A percentile compares a stretch with the other conserved stretches of the same genome.
phyloP scores from a whole-genome alignment of 2,113 vertebrate genomes.

The Mohoua ochrocephala region DNA sequence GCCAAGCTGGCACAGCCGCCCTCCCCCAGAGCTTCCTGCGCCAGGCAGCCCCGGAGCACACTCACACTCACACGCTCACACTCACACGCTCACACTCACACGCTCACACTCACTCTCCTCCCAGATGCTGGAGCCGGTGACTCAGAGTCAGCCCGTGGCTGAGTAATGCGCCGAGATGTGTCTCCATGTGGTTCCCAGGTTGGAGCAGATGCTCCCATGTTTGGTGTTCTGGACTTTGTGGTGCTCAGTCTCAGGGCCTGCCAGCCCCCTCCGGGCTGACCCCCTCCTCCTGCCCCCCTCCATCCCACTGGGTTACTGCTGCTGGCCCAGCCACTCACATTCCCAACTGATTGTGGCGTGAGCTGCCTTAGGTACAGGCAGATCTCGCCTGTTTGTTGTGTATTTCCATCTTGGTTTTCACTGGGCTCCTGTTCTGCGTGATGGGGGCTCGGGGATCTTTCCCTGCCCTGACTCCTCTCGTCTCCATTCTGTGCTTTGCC shows the following conservation, averaged over 20 bases:
- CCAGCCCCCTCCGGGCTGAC: not conserved
- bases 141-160: constrained; percentile 49
- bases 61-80: not conserved
- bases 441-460: not conserved
- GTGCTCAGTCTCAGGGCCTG: not conserved
- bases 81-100: not conserved
- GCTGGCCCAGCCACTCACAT: accelerated
- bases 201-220: not conserved
- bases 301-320: not conserved
- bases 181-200: not conserved
- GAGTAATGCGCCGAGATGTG: constrained; percentile 5
- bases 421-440: not conserved
- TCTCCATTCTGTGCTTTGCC: not conserved
- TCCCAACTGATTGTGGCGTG: accelerated
- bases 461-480: not conserved
- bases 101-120: not conserved
- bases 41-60: not conserved
- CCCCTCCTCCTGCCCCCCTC: not conserved
- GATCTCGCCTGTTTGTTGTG: not conserved
- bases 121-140: constrained; percentile 18
- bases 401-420: not conserved
- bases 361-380: not conserved
- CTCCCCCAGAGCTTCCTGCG: not conserved
- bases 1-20: not conserved
- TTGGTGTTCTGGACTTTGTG: not conserved